These are phyloP conservation scores for Nomada lathburiana DNA, from an alignment of 2,888 invertebrate genomes.

Conservation along the genomic window DNA sequence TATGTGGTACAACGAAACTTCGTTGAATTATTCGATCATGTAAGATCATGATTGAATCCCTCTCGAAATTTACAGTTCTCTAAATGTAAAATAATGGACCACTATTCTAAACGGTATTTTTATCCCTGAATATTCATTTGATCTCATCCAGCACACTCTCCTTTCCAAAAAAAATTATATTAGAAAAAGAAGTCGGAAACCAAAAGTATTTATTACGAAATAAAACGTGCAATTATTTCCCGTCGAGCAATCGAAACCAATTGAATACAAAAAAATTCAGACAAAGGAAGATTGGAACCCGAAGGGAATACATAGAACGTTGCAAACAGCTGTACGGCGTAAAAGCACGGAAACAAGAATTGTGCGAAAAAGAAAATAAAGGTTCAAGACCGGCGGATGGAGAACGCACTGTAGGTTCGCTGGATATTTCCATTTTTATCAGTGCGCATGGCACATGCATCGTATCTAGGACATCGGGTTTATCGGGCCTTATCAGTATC, in stretches of 20 bases:
- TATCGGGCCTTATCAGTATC: conserved; percentile 59
- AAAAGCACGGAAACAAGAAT: background rate
- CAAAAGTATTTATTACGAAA: background rate
- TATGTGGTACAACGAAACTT: too few species aligned
- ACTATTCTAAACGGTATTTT: too few species aligned
- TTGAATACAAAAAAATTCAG: background rate
- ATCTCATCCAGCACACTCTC: too few species aligned
- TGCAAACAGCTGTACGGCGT: background rate
- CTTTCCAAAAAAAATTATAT: too few species aligned
- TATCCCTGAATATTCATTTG: too few species aligned
- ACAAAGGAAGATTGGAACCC: background rate
- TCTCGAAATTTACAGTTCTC: too few species aligned
- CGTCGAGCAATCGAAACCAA: background rate
- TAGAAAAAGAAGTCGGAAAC: too few species aligned
- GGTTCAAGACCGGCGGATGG: background rate
- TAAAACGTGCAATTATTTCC: background rate
- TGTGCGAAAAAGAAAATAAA: background rate
- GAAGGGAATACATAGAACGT: background rate
- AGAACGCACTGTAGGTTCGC: background rate
- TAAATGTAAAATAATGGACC: too few species aligned
- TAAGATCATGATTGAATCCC: too few species aligned
- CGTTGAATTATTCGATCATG: too few species aligned
- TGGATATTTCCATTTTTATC: conserved; percentile 34
- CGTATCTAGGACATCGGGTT: conserved; percentile 49
- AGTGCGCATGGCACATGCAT: conserved; percentile 11